Conservation (phyloP, 2,113 vertebrate genomes). For the Amblyornis subalaris region DNA sequence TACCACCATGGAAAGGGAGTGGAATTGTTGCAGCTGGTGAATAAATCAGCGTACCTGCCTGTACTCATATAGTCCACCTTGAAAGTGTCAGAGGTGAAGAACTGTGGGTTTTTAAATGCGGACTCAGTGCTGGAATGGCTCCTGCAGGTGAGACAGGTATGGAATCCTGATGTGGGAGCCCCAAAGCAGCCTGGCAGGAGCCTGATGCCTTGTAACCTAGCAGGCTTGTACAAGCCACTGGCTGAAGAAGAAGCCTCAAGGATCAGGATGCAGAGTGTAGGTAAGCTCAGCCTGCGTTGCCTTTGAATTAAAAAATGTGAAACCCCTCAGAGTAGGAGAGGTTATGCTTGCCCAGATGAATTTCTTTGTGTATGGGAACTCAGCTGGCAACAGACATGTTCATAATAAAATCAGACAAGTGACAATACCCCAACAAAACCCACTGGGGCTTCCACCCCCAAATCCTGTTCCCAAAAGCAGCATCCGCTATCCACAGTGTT, state of each 20-base stretch:
- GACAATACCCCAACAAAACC: neutral
- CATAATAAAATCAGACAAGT: neutral
- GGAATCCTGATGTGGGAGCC: neutral
- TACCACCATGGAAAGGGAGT: neutral
- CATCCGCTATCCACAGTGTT: neutral
- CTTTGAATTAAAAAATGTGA: neutral
- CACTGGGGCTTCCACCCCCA: neutral
- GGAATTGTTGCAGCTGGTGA: neutral
- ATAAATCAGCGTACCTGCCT: neutral
- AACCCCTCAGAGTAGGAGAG: neutral
- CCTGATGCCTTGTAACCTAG: neutral
- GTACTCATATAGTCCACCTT: neutral
- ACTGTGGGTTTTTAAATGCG: fast-evolving
- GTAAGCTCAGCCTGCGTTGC: neutral
- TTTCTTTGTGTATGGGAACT: neutral
- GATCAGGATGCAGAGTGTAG: fast-evolving
- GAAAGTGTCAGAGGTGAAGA: neutral
- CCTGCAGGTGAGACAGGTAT: neutral
- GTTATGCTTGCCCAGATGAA: neutral
- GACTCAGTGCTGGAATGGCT: neutral
- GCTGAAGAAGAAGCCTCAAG: neutral
- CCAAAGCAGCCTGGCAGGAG: neutral
- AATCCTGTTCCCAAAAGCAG: neutral
- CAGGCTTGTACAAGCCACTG: neutral
- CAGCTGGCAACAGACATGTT: neutral